Evolutionary conservation across 2,113 vertebrate genomes (phyloP).

Genomic region (Nansenia antarctica): DNA sequence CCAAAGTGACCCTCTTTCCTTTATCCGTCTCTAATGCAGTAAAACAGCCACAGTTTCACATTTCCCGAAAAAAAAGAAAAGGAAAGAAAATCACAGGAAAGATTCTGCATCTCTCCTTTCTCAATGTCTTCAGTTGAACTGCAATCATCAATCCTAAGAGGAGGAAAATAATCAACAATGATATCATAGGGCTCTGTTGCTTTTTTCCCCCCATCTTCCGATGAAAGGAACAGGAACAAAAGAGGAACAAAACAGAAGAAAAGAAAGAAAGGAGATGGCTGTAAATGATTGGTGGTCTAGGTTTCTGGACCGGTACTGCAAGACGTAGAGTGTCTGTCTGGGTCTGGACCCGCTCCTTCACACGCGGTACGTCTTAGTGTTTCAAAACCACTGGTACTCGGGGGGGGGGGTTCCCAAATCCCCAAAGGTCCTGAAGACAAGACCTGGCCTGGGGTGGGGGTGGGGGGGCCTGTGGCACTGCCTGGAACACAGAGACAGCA

Average conservation of each 20-base stretch:
- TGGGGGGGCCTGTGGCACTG: not conserved
- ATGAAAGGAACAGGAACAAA: constrained; percentile 35
- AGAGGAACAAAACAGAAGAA: constrained; percentile 33
- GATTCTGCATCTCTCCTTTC: constrained; percentile 1
- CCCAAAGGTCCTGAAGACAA: constrained; percentile 3
- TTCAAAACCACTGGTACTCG: constrained; percentile 69
- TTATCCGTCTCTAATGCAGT: constrained; percentile 1
- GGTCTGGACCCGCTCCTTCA: too few species aligned
- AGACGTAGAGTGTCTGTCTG: constrained; percentile 26
- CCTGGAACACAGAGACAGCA: constrained; percentile 11
- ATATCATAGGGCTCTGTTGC: constrained; percentile 41
- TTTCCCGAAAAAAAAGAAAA: too few species aligned
- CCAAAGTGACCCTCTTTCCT: not conserved
- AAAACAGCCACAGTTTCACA: constrained; percentile 3
- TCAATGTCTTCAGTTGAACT: constrained; percentile 41
- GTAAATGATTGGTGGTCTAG: constrained; percentile 22
- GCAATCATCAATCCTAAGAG: constrained; percentile 40
- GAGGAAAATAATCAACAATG: too few species aligned
- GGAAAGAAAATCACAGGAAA: constrained; percentile 19
- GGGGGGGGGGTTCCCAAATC: constrained; percentile 27
- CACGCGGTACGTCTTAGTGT: too few species aligned
- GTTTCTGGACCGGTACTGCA: constrained; percentile 25
- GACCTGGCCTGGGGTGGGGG: not conserved
- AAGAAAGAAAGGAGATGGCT: constrained; percentile 23
- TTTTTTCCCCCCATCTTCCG: constrained; percentile 3